Evolutionary conservation across 2,797 vertebrate genomes (phyloP), one percentile per base, ranked within the genome.

Genomic region (Trematomus bernacchii): DNA sequence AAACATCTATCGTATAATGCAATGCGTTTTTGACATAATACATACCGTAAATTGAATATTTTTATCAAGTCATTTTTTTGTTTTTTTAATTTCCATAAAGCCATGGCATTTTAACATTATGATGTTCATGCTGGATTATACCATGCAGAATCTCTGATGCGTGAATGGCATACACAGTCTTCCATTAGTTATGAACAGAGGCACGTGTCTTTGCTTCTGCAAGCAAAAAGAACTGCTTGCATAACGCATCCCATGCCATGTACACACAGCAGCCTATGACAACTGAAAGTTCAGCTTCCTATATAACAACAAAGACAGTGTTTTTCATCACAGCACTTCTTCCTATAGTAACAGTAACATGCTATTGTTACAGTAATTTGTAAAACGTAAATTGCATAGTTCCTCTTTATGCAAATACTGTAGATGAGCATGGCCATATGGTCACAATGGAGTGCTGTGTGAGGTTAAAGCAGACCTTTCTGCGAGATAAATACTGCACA

Each of bases 161-260:
- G 82, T 93, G 92, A 92, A 91, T 84, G 86, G 87, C 85, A 85
- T 79, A 85, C 84, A 86, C 88, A 89, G 85, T 87, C 91, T 80
- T 93, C 91, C 91, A 91, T 93, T 93, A 94, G 90, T 91, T 94
- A 93, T 93, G 90, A 94, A 90, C 82, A 54, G 61, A 88, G 83
- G 88, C 91, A 90, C 87, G 89, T 93, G 94, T 88, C 86, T 87
- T 85, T 83, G 80, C 85, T 81, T 87, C 87, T 85, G 87, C 86
- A 75, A 92, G 87, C 86, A 84, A 93, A 85, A 71, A 84, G 83
- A 91, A 70, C 75, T 57, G 73, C 89, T 94, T 94, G 90, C 90
- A 57, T 94, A 95, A 95, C 86, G 82, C 84, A 69, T 81, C 89
- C 73, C 74, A 77, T 83, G 83, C 51, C 68, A 74, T 79, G 77